Base-by-base conservation (phyloP, 2,113 vertebrate genomes). In the Spilogale gracilis region DNA sequence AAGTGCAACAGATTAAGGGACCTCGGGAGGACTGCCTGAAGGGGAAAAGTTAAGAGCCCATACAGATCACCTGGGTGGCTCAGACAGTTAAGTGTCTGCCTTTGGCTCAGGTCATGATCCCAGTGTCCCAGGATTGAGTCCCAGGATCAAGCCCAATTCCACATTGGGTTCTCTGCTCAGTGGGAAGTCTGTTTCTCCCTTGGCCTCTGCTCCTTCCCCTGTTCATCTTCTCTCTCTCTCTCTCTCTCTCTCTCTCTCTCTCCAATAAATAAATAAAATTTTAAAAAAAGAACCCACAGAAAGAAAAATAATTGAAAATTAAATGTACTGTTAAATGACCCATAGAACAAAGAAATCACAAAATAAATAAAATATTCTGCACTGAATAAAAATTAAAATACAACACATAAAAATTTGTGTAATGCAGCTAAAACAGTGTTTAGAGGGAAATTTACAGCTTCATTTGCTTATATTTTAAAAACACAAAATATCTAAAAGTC, bases 391-490 rank as follows among this genome's bases (percentile, higher is more conserved):
- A 88, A 73, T 88, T 52, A 80, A 85, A 92, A 54, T 6, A 60
- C 32, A 71, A 1, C 9, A 12, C 58, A 32, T 23, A 38, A 93
- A 92, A 82, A 56, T 71, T 1, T 56, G 25, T 71, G 20, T 5
- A 12, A 32, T 58, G 13, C 14, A 92, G 56, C 17, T 84, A 69
- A 81, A 81, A 48, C 3, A 65, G 12, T 54, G 10, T 10, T 80
- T 63, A 48, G 13, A 84, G 63, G 48, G 9, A 78, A 79, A 88
- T 67, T 21, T 92, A 74, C 67, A 60, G 45, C 10, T 84, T 87
- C 18, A 45, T 45, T 79, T 73, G 78, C 7, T 74, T 84, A 60
- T 96, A 67, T 79, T 88, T 91, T 45, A 88, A 93, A 88, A 93
- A 88, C 43, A 95, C 10, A 25, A 82, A 84, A 43, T 54, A 17